Conservation (phyloP, 2,888 invertebrate genomes). For the Eudemis profundana region DNA sequence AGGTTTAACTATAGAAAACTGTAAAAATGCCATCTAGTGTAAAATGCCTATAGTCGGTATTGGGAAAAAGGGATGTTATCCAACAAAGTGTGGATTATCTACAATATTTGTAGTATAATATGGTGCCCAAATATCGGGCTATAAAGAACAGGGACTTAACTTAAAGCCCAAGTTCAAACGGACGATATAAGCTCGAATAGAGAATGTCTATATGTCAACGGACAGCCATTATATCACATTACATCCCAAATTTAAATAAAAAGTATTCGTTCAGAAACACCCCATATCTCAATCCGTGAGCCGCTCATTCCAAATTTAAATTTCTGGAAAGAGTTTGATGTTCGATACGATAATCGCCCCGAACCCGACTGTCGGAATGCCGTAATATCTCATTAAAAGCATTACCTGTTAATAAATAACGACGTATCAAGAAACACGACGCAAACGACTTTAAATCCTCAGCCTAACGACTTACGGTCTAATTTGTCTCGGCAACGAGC, state of each 20-base stretch:
- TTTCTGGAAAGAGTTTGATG: conserved; percentile 81
- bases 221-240: conserved; percentile 70
- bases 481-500: conserved; percentile 54
- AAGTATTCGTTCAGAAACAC: conserved; percentile 73
- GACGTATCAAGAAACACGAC: conserved; percentile 58
- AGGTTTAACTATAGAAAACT: too few relatives aligned
- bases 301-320: conserved; percentile 77
- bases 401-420: conserved; percentile 61
- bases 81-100: background rate
- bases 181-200: conserved; percentile 56
- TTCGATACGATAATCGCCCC: conserved; percentile 75
- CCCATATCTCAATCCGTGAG: conserved; percentile 75
- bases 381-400: conserved; percentile 79
- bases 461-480: conserved; percentile 54
- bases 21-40: too few relatives aligned
- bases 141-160: conserved; percentile 22
- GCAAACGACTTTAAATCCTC: conserved; percentile 62
- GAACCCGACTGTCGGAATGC: conserved; percentile 72
- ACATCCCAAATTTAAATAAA: conserved; percentile 77
- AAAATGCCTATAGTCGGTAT: too few relatives aligned
- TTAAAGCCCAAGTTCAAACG: conserved; percentile 53
- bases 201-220: conserved; percentile 67
- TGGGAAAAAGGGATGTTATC: too few relatives aligned
- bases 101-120: background rate
- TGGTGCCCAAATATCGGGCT: conserved; percentile 20